Conservation (phyloP, 1,140 invertebrate species). For the Eriocheir sinensis region DNA sequence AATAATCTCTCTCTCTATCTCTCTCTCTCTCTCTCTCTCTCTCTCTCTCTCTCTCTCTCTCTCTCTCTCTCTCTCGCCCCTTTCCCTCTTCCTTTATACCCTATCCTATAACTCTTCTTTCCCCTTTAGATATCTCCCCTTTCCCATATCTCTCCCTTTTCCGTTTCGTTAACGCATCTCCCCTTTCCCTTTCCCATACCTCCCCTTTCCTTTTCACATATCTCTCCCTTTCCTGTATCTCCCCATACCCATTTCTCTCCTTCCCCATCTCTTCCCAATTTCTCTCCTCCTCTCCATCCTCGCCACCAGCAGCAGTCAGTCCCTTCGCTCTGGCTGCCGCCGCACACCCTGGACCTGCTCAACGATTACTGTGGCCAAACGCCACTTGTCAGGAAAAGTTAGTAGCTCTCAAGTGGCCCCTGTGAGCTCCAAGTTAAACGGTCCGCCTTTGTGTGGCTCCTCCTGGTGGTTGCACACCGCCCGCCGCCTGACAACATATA, state of each 20-base stretch:
- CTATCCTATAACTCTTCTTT: too few relatives aligned
- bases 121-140: too few relatives aligned
- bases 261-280: conserved; percentile 22
- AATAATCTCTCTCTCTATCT: conserved; percentile 29
- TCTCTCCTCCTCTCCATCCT: conserved; percentile 8
- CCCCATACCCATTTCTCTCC: neutral
- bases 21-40: too few relatives aligned
- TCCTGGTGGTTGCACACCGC: neutral
- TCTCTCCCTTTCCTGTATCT: neutral
- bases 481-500: conserved; percentile 56
- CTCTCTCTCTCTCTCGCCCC: too few relatives aligned
- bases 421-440: conserved; percentile 38
- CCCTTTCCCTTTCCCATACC: too few relatives aligned
- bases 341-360: neutral
- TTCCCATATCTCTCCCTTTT: too few relatives aligned
- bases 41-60: too few relatives aligned
- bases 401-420: neutral
- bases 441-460: conserved; percentile 52
- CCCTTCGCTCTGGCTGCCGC: neutral
- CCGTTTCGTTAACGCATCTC: too few relatives aligned
- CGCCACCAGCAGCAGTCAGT: neutral
- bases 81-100: too few relatives aligned
- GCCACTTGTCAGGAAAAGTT: conserved; percentile 48
- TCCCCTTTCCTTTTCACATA: too few relatives aligned
- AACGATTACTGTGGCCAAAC: neutral